Evolutionary conservation across 1,140 invertebrate species (phyloP), one percentile per base, ranked within the genome.

Genomic region (Paracyclopina nana): DNA sequence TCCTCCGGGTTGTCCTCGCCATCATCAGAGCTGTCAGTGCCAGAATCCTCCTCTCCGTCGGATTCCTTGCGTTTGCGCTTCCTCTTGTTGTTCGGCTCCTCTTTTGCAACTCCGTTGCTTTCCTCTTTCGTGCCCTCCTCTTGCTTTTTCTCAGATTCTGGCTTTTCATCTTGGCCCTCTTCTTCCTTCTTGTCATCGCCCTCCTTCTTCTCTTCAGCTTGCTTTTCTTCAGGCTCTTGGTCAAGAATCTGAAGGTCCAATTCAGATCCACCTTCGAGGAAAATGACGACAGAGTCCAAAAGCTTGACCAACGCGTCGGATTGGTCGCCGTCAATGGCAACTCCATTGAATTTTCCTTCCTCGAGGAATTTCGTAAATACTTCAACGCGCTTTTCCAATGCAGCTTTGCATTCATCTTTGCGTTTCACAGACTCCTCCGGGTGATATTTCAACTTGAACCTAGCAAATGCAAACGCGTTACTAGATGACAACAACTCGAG

Each of bases 371-470:
- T 29, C 14, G 27, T 48, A 63, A 96, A 98, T 0, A 95, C 82
- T 55, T 82, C 74, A 12, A 92, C 74, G 4, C 95, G 78, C 67
- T 80, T 81, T 68, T 91, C 82, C 9, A 97, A 68, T 46, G 82
- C 79, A 48, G 67, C 63, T 11, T 78, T 67, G 57, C 90, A 80
- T 63, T 95, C 90, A 25, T 87, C 79, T 67, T 84, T 87, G 31
- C 83, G 70, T 65, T 84, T 91, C 6, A 82, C 72, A 46, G 81
- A 86, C 60, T 96, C 90, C 67, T 95, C 90, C 4, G 94, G 94
- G 68, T 97, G 91, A 63, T 97, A 98, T 68, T 97, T 97, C 55
- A 85, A 77, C 67, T 92, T 91, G 71, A 99, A 98, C 94, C 94
- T 98, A 65, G 42, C 68, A 67, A 60, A 51, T 60, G 57, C 38